phyloP scores from a whole-genome alignment of 2,888 invertebrate species.

The Apamea anceps region DNA sequence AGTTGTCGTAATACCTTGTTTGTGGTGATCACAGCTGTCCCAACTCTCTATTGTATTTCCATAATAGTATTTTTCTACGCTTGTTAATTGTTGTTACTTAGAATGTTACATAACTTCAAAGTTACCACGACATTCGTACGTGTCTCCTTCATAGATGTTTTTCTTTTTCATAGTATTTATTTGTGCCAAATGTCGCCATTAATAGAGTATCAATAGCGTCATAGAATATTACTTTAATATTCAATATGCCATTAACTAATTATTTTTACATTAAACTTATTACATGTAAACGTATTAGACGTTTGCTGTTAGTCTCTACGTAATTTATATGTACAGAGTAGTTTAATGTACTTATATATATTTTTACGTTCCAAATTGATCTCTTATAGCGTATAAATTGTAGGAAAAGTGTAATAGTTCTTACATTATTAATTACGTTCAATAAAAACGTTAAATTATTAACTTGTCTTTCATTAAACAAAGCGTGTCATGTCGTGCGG shows the following conservation, averaged over 20 bases:
- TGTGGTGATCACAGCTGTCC: conserved; percentile 64
- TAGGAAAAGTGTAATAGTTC: conserved; percentile 85
- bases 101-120: conserved; percentile 61
- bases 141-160: conserved; percentile 52
- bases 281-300: conserved; percentile 66
- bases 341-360: conserved; percentile 72
- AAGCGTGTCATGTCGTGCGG: neutral
- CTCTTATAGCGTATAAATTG: conserved; percentile 79
- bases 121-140: conserved; percentile 45
- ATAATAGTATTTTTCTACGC: conserved; percentile 79
- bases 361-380: conserved; percentile 78
- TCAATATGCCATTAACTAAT: conserved; percentile 57
- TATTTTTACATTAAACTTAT: conserved; percentile 62
- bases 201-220: conserved; percentile 48
- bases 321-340: conserved; percentile 77
- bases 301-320: conserved; percentile 70
- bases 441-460: conserved; percentile 88
- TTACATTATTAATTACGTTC: conserved; percentile 85
- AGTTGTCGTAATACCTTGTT: conserved; percentile 69
- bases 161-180: conserved; percentile 46
- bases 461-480: conserved; percentile 68
- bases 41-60: conserved; percentile 62
- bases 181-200: conserved; percentile 64
- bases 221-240: conserved; percentile 40
- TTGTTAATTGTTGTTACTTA: conserved; percentile 74